Conservation (phyloP, 2,797 vertebrate genomes). For the Taenioides sp. region DNA sequence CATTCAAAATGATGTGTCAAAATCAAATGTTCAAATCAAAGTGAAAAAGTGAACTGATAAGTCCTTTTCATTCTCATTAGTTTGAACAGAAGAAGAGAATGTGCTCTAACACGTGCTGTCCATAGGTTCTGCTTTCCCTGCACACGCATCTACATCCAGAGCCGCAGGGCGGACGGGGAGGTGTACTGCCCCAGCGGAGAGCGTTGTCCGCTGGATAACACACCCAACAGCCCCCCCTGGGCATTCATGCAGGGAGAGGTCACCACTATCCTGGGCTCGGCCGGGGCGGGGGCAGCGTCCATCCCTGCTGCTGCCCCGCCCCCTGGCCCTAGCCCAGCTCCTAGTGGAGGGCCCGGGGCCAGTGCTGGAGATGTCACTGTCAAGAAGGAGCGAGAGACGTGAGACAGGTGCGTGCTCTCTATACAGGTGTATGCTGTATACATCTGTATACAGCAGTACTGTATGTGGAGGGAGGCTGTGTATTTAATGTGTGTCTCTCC, state of each 20-base stretch:
- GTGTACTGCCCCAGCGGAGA: constrained; percentile 85
- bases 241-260: constrained; percentile 87
- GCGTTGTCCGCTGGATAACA: constrained; percentile 81
- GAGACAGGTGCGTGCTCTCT: constrained; percentile 26
- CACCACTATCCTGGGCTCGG: constrained; percentile 78
- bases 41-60: no score
- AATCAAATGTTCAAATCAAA: not conserved
- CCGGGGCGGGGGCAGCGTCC: constrained; percentile 38
- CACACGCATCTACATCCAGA: constrained; percentile 83
- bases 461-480: no score
- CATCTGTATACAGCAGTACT: not conserved
- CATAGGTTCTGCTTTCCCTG: constrained; percentile 85
- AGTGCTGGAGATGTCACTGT: constrained; percentile 59
- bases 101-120: not conserved
- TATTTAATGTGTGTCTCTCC: not conserved
- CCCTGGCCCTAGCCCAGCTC: constrained; percentile 19
- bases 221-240: constrained; percentile 81
- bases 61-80: no score
- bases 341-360: constrained; percentile 53
- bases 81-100: no score
- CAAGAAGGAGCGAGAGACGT: constrained; percentile 75
- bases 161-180: constrained; percentile 75
- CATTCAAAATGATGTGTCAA: not conserved
- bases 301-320: constrained; percentile 52
- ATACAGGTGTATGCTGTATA: not conserved